A percentile compares a stretch with the other conserved stretches of the same genome.
Evolutionary conservation across 2,797 vertebrate species (phyloP).

Genomic region (Potorous gilbertii): DNA sequence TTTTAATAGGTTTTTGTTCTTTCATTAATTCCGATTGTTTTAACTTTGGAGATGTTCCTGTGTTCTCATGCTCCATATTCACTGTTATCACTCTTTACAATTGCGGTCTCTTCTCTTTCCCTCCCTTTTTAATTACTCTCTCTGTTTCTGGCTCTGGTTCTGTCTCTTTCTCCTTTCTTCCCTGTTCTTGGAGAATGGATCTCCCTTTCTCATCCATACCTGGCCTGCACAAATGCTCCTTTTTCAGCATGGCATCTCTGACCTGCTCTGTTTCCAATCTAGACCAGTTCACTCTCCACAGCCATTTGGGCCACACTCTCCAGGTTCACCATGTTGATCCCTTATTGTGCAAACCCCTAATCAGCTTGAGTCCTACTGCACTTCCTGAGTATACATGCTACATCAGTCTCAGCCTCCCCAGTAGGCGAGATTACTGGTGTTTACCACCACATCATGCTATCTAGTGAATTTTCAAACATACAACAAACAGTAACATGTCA

Average conservation of each 20-base stretch:
- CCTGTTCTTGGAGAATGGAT: background rate
- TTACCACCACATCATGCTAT: background rate
- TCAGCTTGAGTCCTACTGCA: background rate
- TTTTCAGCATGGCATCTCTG: background rate
- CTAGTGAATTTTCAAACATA: slow-evolving; percentile 53
- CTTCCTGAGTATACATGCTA: background rate
- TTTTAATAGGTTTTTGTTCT: background rate
- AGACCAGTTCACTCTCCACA: background rate
- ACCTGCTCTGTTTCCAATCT: background rate
- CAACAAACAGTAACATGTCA: slow-evolving; percentile 26
- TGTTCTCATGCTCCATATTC: background rate
- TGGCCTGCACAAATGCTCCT: background rate
- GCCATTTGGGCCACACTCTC: background rate
- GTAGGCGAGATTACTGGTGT: background rate
- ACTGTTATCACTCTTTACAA: background rate
- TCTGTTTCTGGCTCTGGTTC: background rate
- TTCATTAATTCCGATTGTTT: background rate
- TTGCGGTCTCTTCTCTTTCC: background rate
- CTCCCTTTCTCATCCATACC: background rate
- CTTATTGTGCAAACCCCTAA: background rate
- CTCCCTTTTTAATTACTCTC: background rate
- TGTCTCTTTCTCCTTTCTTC: background rate
- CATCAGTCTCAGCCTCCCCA: background rate
- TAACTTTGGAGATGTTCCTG: background rate
- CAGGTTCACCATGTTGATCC: background rate